Conservation (phyloP, 2,888 invertebrate genomes). For the Stegophylla sp. region DNA sequence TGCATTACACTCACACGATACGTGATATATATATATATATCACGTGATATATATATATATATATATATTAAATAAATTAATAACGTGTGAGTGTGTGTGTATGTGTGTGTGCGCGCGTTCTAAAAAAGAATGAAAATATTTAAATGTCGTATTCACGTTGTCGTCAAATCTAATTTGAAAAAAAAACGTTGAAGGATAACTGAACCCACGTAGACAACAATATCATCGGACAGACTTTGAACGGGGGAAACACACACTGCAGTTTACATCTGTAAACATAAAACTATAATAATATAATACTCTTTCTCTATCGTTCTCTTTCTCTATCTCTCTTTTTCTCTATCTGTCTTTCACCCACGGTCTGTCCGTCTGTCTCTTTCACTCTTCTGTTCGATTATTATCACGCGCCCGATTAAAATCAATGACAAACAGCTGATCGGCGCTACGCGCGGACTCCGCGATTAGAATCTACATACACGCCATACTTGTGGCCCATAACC, state of each 20-base stretch:
- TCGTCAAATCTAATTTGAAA: conserved; percentile 3
- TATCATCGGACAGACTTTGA: conserved; percentile 14
- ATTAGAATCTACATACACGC: conserved; percentile 57
- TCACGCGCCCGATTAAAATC: conserved; percentile 56
- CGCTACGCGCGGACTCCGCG: conserved; percentile 44
- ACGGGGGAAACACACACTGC: conserved; percentile 17
- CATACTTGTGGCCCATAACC: conserved; percentile 42
- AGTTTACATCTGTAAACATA: conserved; percentile 40
- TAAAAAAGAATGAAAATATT: neutral
- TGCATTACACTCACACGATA: too few species aligned
- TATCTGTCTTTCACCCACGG: too few species aligned
- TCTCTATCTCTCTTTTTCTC: neutral
- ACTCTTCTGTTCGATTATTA: conserved; percentile 37
- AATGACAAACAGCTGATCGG: conserved; percentile 59
- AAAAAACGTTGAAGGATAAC: neutral
- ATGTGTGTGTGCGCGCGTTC: too few species aligned
- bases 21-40: neutral
- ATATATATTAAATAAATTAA: neutral
- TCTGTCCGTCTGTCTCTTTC: neutral
- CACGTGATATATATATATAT: too few species aligned
- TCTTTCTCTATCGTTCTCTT: neutral
- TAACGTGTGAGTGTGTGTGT: too few species aligned
- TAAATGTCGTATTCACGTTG: neutral
- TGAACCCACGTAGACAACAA: neutral
- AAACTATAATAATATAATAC: conserved; percentile 34